A percentile compares a stretch with the other conserved stretches of the same genome.
phyloP scores from a whole-genome alignment of 1,140 invertebrate species.

The Drosophila simulans region DNA sequence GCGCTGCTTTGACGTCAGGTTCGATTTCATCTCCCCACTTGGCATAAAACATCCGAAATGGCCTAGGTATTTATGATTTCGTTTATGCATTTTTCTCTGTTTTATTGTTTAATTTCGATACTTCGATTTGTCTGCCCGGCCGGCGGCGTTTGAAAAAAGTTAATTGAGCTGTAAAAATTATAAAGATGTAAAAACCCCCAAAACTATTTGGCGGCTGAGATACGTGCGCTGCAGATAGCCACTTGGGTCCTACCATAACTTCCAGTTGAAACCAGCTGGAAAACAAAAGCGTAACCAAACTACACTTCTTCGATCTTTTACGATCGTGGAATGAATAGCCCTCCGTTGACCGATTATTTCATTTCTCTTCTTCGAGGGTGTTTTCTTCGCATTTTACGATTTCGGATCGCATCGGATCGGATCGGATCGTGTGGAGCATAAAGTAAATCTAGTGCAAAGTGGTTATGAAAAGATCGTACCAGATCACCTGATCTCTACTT shows the following conservation, averaged over 20 bases:
- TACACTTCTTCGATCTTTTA: conserved; percentile 65
- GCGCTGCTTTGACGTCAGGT: conserved; percentile 43
- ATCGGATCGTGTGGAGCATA: background rate
- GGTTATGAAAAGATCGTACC: conserved; percentile 36
- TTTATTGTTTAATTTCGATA: conserved; percentile 74
- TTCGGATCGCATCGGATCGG: background rate
- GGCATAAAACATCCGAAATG: conserved; percentile 47
- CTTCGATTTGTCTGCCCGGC: conserved; percentile 51
- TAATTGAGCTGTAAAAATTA: conserved; percentile 84
- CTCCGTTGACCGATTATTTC: conserved; percentile 30
- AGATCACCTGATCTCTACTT: conserved; percentile 28
- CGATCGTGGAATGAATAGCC: conserved; percentile 73
- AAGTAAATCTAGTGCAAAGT: conserved; percentile 47
- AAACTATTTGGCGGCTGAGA: conserved; percentile 52
- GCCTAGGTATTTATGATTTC: conserved; percentile 80
- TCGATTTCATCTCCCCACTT: conserved; percentile 35
- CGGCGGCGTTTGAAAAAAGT: conserved; percentile 72
- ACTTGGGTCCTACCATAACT: conserved; percentile 53
- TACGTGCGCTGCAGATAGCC: conserved; percentile 46
- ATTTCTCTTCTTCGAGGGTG: conserved; percentile 28
- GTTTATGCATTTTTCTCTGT: conserved; percentile 79
- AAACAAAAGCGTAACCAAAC: conserved; percentile 68
- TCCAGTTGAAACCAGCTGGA: conserved; percentile 67
- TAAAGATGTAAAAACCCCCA: conserved; percentile 74
- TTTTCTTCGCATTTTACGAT: conserved; percentile 67